Conservation (phyloP, 2,888 invertebrate species). For the Lycia hirtaria region DNA sequence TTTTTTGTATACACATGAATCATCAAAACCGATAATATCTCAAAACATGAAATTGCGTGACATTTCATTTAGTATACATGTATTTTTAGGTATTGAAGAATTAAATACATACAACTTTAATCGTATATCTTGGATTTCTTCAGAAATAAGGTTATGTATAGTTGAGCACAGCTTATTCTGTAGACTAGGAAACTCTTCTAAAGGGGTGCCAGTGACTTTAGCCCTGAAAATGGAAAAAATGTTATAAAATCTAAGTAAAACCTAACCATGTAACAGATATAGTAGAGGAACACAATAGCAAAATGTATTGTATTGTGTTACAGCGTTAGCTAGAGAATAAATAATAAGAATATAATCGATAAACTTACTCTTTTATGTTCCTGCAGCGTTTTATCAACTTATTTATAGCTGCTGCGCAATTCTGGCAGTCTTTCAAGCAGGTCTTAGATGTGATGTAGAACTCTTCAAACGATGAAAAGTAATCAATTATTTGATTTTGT, state of each 20-base stretch:
- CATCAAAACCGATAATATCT: neutral
- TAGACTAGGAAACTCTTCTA: conserved; percentile 72
- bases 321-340: conserved; percentile 14
- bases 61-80: conserved; percentile 5
- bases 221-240: conserved; percentile 65
- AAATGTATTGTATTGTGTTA: neutral
- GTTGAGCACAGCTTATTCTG: conserved; percentile 70
- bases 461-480: conserved; percentile 80
- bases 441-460: conserved; percentile 76
- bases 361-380: conserved; percentile 79
- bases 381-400: conserved; percentile 82
- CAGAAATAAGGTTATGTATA: conserved; percentile 71
- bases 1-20: neutral
- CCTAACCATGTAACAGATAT: neutral
- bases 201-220: conserved; percentile 67
- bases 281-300: neutral
- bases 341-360: conserved; percentile 43
- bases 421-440: conserved; percentile 81
- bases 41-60: conserved; percentile 1
- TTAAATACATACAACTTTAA: conserved; percentile 65
- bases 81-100: neutral
- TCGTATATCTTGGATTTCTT: conserved; percentile 73
- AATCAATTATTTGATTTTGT: conserved; percentile 82
- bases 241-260: neutral
- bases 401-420: conserved; percentile 78